Evolutionary conservation across 2,797 vertebrate genomes (phyloP), one percentile per base, ranked within the genome.

Genomic region (Morelia viridis): DNA sequence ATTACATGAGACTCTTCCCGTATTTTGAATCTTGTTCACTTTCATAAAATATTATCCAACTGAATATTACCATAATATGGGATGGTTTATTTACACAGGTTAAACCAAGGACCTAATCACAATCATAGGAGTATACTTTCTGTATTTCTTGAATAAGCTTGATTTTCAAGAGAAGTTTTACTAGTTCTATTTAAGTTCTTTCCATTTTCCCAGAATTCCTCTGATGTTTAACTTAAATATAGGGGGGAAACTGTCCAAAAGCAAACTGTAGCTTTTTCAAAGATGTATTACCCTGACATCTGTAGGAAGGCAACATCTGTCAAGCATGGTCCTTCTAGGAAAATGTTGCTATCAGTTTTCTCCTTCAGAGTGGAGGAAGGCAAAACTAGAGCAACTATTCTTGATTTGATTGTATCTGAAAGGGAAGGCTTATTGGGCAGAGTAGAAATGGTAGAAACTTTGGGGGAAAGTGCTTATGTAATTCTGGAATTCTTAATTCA

Each of bases 11-110:
- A 24, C 11, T 80, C 41, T 53, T 80, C 41, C 41, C 9, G 6
- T 58, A 41, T 91, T 71, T n/a, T 71, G 28, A 53, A 80, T 76
- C 17, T 60, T 91, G 57, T 91, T 87, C 28, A 11, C 57, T 91
- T 61, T 41, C 85, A 88, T 88, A 62, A 62, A 28, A 62, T 62
- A 71, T 26, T 31, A 64, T 13, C 6, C n/a, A 60, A 84, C 22
- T 41, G 24, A 88, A 91, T 83, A 83, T 53, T 62, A 88, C 68
- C 11, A 88, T 83, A 80, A 62, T 15, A 83, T 35, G 41, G 71
- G 50, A 64, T 62, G 7, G 41, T 80, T 68, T 80, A 83, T 83
- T 62, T 61, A 90, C 60, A 50, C 60, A 90, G 41, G 61, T 88
- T 58, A 91, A 76, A 76, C 41, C 50, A 22, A 53, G 58, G 46